A percentile compares a stretch with the other conserved stretches of the same genome.
Evolutionary conservation across 2,113 vertebrate species (phyloP).

Genomic region (Leucopternis melanops): DNA sequence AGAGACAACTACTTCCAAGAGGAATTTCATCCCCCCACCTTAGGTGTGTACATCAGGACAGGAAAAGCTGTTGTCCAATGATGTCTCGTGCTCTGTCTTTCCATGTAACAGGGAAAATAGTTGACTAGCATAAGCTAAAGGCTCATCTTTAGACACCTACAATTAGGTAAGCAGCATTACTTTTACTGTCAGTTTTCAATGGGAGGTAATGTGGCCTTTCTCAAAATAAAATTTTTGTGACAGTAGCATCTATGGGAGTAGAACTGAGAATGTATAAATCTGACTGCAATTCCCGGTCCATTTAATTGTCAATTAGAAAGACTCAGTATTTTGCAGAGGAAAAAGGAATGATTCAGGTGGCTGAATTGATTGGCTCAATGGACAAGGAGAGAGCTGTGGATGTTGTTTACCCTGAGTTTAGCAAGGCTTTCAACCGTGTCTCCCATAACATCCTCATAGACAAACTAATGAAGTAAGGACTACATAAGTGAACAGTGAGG

Average conservation of each 20-base stretch:
- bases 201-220: not conserved
- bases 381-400: not conserved
- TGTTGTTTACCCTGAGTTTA: not conserved
- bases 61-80: not conserved
- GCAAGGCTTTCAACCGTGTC: not conserved
- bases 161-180: not conserved
- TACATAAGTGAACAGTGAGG: not conserved
- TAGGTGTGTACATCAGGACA: not conserved
- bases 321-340: not conserved
- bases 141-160: not conserved
- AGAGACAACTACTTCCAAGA: not conserved
- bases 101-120: not conserved
- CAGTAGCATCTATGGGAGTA: not conserved
- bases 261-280: not conserved
- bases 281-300: not conserved
- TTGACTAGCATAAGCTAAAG: not conserved
- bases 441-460: not conserved
- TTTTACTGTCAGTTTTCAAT: not conserved
- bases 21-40: not conserved
- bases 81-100: not conserved
- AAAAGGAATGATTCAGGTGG: not conserved
- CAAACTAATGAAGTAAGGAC: not conserved
- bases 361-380: not conserved
- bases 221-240: not conserved
- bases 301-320: not conserved